A percentile compares a stretch with the other conserved stretches of the same genome.
Conservation (phyloP, 2,888 invertebrate species). For the Drosophila colorata region DNA sequence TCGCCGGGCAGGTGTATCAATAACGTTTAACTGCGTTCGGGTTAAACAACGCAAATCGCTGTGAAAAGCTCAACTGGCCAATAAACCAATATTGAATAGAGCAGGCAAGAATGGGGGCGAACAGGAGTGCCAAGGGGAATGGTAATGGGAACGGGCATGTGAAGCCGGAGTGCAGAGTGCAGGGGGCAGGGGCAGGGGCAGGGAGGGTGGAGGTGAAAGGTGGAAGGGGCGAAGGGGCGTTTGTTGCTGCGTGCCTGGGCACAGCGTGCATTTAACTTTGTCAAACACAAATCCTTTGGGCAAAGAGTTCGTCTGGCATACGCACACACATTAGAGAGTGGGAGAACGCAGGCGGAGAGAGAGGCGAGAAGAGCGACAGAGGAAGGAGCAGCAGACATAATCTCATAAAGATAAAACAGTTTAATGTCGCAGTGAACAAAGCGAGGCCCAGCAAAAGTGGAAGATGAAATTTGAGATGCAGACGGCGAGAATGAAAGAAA, state of each 20-base stretch:
- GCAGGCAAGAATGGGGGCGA: constrained; percentile 9
- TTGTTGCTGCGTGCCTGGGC: constrained; percentile 46
- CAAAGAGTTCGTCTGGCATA: constrained; percentile 66
- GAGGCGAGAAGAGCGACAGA: neutral
- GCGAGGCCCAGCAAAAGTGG: constrained; percentile 32
- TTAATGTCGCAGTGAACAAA: constrained; percentile 70
- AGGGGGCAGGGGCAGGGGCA: neutral
- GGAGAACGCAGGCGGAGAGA: neutral
- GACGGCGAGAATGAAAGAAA: constrained; percentile 10
- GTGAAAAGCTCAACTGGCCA: constrained; percentile 61
- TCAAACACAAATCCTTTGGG: constrained; percentile 77
- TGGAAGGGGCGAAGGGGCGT: neutral
- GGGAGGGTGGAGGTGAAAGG: neutral
- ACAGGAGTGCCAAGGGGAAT: neutral
- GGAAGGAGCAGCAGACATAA: constrained; percentile 62
- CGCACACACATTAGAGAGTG: constrained; percentile 45
- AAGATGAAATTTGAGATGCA: constrained; percentile 28
- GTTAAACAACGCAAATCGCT: constrained; percentile 46
- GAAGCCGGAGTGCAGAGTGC: too few species aligned
- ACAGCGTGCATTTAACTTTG: constrained; percentile 66
- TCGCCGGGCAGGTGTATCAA: constrained; percentile 42
- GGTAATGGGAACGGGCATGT: constrained; percentile 4
- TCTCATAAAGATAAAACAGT: constrained; percentile 81
- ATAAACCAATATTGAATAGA: constrained; percentile 57
- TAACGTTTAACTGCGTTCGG: constrained; percentile 47